These are phyloP conservation scores for Matsumyia berberina DNA, from an alignment of 2,888 invertebrate species.

Conservation along the genomic window DNA sequence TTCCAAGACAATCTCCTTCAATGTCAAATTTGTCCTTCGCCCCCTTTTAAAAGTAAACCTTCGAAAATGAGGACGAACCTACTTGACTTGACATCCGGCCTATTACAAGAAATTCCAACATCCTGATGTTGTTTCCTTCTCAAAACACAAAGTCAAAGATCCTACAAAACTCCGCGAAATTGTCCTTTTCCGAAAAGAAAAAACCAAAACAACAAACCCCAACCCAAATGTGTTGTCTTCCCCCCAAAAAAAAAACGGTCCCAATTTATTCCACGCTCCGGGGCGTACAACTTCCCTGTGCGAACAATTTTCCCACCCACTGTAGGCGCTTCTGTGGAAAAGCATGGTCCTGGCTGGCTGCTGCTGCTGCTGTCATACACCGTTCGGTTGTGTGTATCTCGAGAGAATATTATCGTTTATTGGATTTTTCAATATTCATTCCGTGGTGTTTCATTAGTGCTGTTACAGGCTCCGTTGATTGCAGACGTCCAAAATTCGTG, in stretches of 20 bases:
- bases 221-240: too few relatives aligned
- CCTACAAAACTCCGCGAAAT: not conserved
- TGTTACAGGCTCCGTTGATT: slow-evolving; percentile 83
- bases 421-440: slow-evolving; percentile 76
- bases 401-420: slow-evolving; percentile 75
- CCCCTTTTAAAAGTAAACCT: too few relatives aligned
- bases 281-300: slow-evolving; percentile 50
- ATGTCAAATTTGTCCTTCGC: too few relatives aligned
- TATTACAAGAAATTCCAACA: too few relatives aligned
- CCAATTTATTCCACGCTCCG: slow-evolving; percentile 6
- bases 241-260: not conserved
- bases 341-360: slow-evolving; percentile 65
- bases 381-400: slow-evolving; percentile 67
- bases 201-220: not conserved
- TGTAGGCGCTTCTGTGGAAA: slow-evolving; percentile 47
- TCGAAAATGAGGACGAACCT: too few relatives aligned
- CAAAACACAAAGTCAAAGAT: too few relatives aligned
- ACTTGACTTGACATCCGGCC: too few relatives aligned
- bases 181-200: not conserved
- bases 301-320: slow-evolving; percentile 72
- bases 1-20: too few relatives aligned
- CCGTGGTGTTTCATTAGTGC: slow-evolving; percentile 81
- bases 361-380: slow-evolving; percentile 27
- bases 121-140: too few relatives aligned
- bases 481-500: slow-evolving; percentile 80